Evolutionary conservation across 2,113 vertebrate species (phyloP).

Genomic region (Prolemur simus): DNA sequence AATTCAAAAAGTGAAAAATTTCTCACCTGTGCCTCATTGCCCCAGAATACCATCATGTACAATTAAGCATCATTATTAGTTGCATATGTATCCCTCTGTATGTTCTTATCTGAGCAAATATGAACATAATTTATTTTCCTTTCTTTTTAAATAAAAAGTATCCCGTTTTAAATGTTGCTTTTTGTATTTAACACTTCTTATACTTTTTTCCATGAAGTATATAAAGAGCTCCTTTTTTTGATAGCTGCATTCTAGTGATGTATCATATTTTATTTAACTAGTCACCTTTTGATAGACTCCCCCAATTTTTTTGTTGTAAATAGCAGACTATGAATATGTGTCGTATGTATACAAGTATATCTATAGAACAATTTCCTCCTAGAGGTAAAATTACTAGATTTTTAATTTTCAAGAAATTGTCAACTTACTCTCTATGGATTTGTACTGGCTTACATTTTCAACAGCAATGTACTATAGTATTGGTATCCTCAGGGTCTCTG

Average conservation of each 20-base stretch:
- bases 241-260: not conserved
- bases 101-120: not conserved
- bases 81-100: not conserved
- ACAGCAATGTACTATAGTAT: not conserved
- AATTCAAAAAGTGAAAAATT: not conserved
- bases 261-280: not conserved
- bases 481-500: not conserved
- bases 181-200: not conserved
- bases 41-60: not conserved
- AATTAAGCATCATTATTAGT: not conserved
- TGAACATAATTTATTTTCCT: not conserved
- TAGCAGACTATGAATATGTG: not conserved
- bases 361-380: not conserved
- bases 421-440: not conserved
- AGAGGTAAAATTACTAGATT: not conserved
- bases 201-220: not conserved
- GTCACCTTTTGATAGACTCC: not conserved
- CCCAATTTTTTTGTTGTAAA: not conserved
- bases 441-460: not conserved
- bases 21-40: not conserved
- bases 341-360: not conserved
- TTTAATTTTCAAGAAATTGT: not conserved
- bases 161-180: not conserved
- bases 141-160: not conserved
- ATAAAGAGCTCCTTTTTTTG: not conserved